A percentile compares a stretch with the other conserved stretches of the same genome.
Evolutionary conservation across 2,113 vertebrate species (phyloP).

Genomic region (Stictonetta naevosa): DNA sequence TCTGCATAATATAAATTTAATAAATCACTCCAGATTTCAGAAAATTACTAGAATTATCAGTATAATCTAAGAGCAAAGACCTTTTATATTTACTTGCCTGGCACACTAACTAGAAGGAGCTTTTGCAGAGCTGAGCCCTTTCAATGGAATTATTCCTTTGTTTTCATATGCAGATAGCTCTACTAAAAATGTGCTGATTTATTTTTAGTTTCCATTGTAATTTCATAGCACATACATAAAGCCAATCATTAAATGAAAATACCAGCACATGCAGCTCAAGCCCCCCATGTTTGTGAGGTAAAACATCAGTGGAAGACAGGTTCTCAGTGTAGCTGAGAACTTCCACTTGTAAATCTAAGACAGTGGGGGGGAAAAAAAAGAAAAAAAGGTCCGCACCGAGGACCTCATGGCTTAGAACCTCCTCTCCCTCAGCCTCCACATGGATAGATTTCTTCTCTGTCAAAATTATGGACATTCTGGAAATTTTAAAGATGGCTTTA

Average conservation of each 20-base stretch:
- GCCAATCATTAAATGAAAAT: not conserved
- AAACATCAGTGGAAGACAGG: not conserved
- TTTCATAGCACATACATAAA: not conserved
- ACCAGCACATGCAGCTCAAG: not conserved
- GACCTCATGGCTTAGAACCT: rapidly evolving
- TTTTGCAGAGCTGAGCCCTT: not conserved
- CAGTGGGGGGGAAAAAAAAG: not conserved
- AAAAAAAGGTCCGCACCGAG: rapidly evolving
- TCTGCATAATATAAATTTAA: not conserved
- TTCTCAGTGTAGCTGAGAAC: not conserved
- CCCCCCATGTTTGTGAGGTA: not conserved
- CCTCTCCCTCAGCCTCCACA: not conserved
- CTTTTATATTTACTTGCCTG: not conserved
- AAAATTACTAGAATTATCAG: constrained; percentile 3
- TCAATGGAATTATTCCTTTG: constrained; percentile 8
- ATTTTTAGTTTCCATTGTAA: constrained; percentile 30
- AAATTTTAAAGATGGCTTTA: not conserved
- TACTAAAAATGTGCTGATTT: not conserved
- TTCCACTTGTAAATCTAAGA: not conserved
- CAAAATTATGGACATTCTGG: not conserved
- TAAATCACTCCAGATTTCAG: not conserved
- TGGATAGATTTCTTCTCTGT: not conserved
- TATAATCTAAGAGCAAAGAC: not conserved
- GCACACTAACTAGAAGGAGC: not conserved
- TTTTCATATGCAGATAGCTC: not conserved